Evolutionary conservation across 2,797 vertebrate species (phyloP), one percentile per base, ranked within the genome.

Genomic region (Spinus olivaceus): DNA sequence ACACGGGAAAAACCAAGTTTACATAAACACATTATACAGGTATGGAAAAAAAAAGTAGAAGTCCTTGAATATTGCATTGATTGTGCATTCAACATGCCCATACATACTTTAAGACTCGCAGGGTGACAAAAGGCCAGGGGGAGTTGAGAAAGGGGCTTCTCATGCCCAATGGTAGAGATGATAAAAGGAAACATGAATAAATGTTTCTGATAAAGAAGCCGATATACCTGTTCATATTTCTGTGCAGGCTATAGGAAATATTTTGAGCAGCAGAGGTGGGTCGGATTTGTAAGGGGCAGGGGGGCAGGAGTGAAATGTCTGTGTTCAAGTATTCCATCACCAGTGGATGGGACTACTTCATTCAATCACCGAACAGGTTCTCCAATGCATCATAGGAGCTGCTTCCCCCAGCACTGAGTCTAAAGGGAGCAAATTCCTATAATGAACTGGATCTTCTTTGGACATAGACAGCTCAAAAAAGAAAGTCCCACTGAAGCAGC

Each of bases 41-140:
- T 98, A 98, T 98, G 97, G 95, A 82, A 92, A 95, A 97, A 80
- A 81, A 90, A 92, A 96, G 93, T 91, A 96, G 14, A 97, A 98
- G 98, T 97, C 98, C 97, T 98, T 98, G 97, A 98, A 98, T 98
- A 98, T 99, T 99, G 99, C 99, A 99, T 99, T 99, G 99, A 98
- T 99, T 99, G 99, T 99, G 99, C 99, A 98, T 99, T 98, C 98
- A 98, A 98, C 98, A 98, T 97, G 97, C 98, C 98, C 98, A 98
- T 98, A 97, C 97, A 97, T 97, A 97, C 96, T 98, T 97, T 98
- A 98, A 98, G 97, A 98, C 98, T 97, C 97, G 98, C 98, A 98
- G 98, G 98, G 98, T 98, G 98, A 98, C 98, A 94, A 96, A 97
- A 94, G 94, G 98, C 98, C 64, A 0, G 93, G 95, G 96, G 90